Evolutionary conservation across 2,888 invertebrate genomes (phyloP), one percentile per base, ranked within the genome.

Genomic region (Drosophila macrothrix): DNA sequence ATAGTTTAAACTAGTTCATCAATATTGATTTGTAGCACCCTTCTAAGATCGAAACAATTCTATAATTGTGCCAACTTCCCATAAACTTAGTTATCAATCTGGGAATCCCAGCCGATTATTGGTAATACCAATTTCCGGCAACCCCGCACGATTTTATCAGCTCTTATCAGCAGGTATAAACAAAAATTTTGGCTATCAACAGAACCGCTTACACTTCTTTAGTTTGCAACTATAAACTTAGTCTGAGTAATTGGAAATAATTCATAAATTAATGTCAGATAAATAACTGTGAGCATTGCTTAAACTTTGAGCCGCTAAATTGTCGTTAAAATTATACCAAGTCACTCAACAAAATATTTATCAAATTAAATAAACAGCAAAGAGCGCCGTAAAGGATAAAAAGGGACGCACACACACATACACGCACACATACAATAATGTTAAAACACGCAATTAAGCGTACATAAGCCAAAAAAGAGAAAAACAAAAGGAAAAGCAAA

Each of bases 361-460:
- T 56, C 31, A 71, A 84, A 69, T 63, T 50, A 70, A 76, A 77
- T 75, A 73, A 66, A 60, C 64, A 67, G 67, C 28, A 41, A 55
- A 71, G 7, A 55, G 4, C 10, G 71, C 63, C 39, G 29, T 52
- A n/a, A 63, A 60, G 67, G 50, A 61, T 67, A 52, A 61, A 43
- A 60, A 46, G 39, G 55, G 37, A 55, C 29, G 7, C 29, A 31
- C 29, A 29, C 29, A 29, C 31, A 31, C 41, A 52, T 4, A 49
- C n/a, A 61, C 35, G 41, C 19, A 61, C 19, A 41, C 33, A 50
- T 22, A 52, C 12, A 35, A n/a, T 35, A n/a, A 31, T 33, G 52
- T 55, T 50, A 46, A 54, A 76, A 65, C 63, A 69, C 67, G 78
- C 75, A 83, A 82, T 82, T 82, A 84, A 79, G 35, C 62, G 59